Base-by-base conservation (phyloP, 1,140 invertebrate genomes). In the Telenomus remus region DNA sequence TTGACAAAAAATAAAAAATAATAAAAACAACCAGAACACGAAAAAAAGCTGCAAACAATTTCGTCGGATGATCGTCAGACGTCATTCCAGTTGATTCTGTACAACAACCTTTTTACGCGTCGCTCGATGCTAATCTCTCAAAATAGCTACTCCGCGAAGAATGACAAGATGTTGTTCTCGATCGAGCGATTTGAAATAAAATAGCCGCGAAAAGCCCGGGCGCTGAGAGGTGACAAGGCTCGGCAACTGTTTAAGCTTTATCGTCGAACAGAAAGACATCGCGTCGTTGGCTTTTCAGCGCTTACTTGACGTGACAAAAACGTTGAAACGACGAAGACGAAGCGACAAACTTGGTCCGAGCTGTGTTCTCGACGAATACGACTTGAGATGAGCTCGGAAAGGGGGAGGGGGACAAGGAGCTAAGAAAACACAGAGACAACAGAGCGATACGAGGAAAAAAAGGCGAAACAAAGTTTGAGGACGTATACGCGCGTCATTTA, bases 401-500 rank as follows among this genome's bases (percentile, higher is more conserved):
- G 13, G 7, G 34, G 5, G 10, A 42, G 53, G 39, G 15, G 12
- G 53, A n/a, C n/a, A n/a, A 46, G 13, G 43, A 63, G 39, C 46
- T 53, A 14, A 15, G 35, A 12, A 66, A 15, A 47, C 13, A 48
- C 11, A 27, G 33, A 11, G 33, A 33, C 54, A 13, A 27, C 13
- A 49, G 27, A 54, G 68, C 49, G 59, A 14, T 2, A 46, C 33
- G 42, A 4, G 47, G 34, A 39, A 54, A 77, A 71, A 70, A 76
- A 54, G 51, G 37, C 27, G 12, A 44, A 65, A 64, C 60, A 78
- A 63, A 73, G 70, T 76, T 75, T 63, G 55, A 53, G 63, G 74
- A 75, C 74, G 44, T 75, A 78, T 59, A 74, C 71, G 78, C 74
- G 78, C 71, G 69, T 79, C 76, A 78, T 79, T 80, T 77, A 79